Evolutionary conservation across 1,140 invertebrate genomes (phyloP).

Genomic region (Atta colombica): DNA sequence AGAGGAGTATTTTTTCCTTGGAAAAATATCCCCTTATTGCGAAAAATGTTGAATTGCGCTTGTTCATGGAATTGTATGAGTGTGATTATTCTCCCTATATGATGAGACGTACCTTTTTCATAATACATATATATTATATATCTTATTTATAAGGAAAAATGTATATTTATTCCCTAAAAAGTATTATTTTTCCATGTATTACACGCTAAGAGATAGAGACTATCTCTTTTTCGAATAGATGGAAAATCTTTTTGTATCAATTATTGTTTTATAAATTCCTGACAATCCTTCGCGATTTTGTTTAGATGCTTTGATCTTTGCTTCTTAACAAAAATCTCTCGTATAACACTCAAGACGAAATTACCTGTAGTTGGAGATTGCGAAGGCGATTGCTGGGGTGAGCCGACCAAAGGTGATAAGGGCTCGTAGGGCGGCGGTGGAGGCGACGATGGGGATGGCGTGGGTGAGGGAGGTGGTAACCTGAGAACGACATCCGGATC

Average conservation of each 20-base stretch:
- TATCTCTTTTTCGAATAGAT: not conserved
- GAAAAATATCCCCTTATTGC: conserved; percentile 10
- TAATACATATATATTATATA: not conserved
- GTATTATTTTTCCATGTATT: not conserved
- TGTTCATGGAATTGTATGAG: not conserved
- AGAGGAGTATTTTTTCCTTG: conserved; percentile 7
- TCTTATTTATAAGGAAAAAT: not conserved
- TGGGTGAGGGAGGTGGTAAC: conserved; percentile 77
- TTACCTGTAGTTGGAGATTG: conserved; percentile 77
- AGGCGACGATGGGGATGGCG: conserved; percentile 82
- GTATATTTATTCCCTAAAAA: conserved; percentile 5
- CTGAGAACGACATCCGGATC: conserved; percentile 83
- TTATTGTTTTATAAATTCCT: not conserved
- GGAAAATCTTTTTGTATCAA: conserved; percentile 1
- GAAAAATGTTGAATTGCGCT: not conserved
- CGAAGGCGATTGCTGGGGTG: conserved; percentile 79
- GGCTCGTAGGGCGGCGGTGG: conserved; percentile 85
- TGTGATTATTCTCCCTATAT: not conserved
- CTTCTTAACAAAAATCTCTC: not conserved
- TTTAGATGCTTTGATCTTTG: too few relatives aligned
- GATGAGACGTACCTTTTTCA: not conserved
- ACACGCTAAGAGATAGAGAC: not conserved
- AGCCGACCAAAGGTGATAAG: conserved; percentile 77
- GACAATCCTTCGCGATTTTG: not conserved
- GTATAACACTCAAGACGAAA: not conserved